These are phyloP conservation scores for Eudasyphora cyanicolor DNA, from an alignment of 2,888 invertebrate species.

Conservation along the genomic window DNA sequence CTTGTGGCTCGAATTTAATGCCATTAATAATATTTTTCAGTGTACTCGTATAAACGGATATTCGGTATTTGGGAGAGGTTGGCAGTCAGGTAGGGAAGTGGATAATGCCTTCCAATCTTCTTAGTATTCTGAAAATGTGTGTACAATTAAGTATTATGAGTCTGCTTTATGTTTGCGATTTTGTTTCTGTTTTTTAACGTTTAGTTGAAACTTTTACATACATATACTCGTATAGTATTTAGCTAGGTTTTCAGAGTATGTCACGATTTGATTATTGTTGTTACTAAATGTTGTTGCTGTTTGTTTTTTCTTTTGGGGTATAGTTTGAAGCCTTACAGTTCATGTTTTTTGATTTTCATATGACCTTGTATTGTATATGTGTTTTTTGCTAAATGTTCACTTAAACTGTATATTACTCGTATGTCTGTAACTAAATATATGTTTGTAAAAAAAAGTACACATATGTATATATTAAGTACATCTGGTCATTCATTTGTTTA, in stretches of 20 bases:
- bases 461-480: too few relatives aligned
- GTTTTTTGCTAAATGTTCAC: slow-evolving; percentile 16
- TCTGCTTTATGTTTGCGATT: not conserved
- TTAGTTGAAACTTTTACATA: slow-evolving; percentile 33
- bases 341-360: not conserved
- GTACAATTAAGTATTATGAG: not conserved
- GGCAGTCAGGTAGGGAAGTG: too few relatives aligned
- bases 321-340: slow-evolving; percentile 40
- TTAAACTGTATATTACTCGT: slow-evolving; percentile 19
- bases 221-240: not conserved
- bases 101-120: too few relatives aligned
- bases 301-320: slow-evolving; percentile 9
- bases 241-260: slow-evolving; percentile 37
- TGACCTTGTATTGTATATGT: slow-evolving; percentile 46
- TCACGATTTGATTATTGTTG: slow-evolving; percentile 41
- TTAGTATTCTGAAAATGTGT: slow-evolving; percentile 19
- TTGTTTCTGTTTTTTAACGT: slow-evolving; percentile 5
- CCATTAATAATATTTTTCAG: too few relatives aligned
- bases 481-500: not conserved
- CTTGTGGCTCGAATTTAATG: too few relatives aligned
- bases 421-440: slow-evolving; percentile 11
- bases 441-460: slow-evolving; percentile 21
- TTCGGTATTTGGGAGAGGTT: too few relatives aligned
- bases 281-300: not conserved
- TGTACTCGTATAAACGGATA: too few relatives aligned